Percentiles rank a stretch among this genome's conserved stretches.
Evolutionary conservation across 2,888 invertebrate species (phyloP).

Genomic region (Sphaerophoria taeniata): DNA sequence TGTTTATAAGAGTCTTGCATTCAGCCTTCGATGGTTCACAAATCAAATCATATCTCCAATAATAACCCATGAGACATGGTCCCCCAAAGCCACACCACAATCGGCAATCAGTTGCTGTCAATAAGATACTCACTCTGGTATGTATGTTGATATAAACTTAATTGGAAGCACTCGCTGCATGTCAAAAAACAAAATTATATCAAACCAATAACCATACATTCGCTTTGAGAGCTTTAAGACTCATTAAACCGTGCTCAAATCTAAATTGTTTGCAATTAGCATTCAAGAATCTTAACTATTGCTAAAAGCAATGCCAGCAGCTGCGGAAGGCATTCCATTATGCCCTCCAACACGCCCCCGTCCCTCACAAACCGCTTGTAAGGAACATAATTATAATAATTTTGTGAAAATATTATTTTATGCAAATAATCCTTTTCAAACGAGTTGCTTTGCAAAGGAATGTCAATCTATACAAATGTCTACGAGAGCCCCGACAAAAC

Average conservation of each 20-base stretch:
- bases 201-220: constrained; percentile 4
- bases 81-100: too few relatives aligned
- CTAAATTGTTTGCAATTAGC: constrained; percentile 55
- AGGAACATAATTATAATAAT: constrained; percentile 45
- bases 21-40: too few relatives aligned
- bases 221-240: constrained; percentile 8
- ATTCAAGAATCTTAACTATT: constrained; percentile 40
- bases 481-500: constrained; percentile 27
- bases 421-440: constrained; percentile 52
- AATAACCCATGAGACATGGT: too few relatives aligned
- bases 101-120: neutral
- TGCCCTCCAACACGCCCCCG: constrained; percentile 28
- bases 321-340: constrained; percentile 33
- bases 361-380: too few relatives aligned
- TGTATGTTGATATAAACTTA: constrained; percentile 26
- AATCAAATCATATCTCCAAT: too few relatives aligned
- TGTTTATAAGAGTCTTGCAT: too few relatives aligned
- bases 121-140: constrained; percentile 10
- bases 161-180: constrained; percentile 6
- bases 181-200: constrained; percentile 19
- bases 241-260: constrained; percentile 39
- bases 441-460: constrained; percentile 37
- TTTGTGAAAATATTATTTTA: constrained; percentile 60
- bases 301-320: neutral
- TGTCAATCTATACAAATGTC: constrained; percentile 47